Evolutionary conservation across 64 coral and sea anemone species (phyloP).

Genomic region (Stichodactyla helianthus): DNA sequence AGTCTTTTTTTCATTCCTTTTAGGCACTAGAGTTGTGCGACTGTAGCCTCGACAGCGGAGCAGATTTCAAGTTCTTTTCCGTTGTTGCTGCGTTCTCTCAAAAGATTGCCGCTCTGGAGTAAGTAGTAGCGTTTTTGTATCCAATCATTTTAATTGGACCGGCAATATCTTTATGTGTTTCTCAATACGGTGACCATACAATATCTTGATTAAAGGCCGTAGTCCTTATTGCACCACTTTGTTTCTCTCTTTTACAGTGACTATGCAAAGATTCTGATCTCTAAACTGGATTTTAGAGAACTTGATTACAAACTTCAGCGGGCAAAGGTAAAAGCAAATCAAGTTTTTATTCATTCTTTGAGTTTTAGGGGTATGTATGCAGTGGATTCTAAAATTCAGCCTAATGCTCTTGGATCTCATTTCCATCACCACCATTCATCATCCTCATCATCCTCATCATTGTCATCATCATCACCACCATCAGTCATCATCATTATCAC

Average conservation of each 20-base stretch:
- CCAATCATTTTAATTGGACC: no score
- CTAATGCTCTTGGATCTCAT: no score
- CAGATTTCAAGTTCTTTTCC: constrained; percentile 86
- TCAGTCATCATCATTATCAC: no score
- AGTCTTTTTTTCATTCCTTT: background rate
- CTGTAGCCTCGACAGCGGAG: constrained; percentile 74
- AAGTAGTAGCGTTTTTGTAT: constrained; percentile 8
- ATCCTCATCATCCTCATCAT: no score
- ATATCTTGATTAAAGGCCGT: no score
- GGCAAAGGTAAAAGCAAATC: constrained; percentile 56
- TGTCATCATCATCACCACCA: no score
- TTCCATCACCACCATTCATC: no score
- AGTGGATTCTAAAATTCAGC: no score
- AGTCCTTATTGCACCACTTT: background rate
- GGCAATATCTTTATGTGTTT: no score
- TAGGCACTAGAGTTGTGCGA: constrained; percentile 89
- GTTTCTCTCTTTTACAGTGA: constrained; percentile 49
- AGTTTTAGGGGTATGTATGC: no score
- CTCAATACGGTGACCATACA: no score
- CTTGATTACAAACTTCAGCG: constrained; percentile 81
- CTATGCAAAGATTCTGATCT: constrained; percentile 80
- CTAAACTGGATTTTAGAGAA: constrained; percentile 85
- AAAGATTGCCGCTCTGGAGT: constrained; percentile 83
- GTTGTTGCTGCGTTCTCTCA: constrained; percentile 93
- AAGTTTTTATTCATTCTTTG: background rate